Evolutionary conservation across 2,888 invertebrate genomes (phyloP).

Genomic region (Standfussiana lucernea): DNA sequence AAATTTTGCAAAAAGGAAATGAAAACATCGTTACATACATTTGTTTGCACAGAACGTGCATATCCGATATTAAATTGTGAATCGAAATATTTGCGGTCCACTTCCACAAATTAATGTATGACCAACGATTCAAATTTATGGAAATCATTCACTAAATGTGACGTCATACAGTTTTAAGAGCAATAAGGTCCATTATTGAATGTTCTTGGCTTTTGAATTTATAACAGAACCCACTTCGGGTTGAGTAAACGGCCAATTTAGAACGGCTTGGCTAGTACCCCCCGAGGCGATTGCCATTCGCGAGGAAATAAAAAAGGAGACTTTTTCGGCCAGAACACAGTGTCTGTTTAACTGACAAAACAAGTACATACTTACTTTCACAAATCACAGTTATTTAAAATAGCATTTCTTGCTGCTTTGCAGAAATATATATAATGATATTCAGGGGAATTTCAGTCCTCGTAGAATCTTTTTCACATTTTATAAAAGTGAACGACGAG

Average conservation of each 20-base stretch:
- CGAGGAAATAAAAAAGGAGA: neutral
- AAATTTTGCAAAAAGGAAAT: constrained; percentile 39
- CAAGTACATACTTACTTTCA: no score
- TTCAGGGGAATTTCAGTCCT: neutral
- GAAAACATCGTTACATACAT: constrained; percentile 15
- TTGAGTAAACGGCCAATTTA: constrained; percentile 7
- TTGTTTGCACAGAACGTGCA: constrained; percentile 17
- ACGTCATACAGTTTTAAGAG: neutral
- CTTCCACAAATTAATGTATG: constrained; percentile 9
- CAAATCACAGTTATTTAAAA: neutral
- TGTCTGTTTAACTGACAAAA: neutral
- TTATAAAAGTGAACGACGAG: neutral
- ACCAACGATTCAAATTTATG: neutral
- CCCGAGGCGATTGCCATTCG: neutral
- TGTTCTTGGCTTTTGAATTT: neutral
- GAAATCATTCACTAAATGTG: neutral
- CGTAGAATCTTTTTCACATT: neutral
- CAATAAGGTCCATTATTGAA: neutral
- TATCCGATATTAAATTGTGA: constrained; percentile 23
- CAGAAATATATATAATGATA: neutral
- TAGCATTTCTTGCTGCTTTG: neutral
- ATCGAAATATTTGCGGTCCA: constrained; percentile 19
- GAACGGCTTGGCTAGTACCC: neutral
- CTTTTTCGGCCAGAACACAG: neutral
- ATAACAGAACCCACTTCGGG: neutral